Base-by-base conservation (phyloP, 2,797 vertebrate species). In the Labeo calbasu region DNA sequence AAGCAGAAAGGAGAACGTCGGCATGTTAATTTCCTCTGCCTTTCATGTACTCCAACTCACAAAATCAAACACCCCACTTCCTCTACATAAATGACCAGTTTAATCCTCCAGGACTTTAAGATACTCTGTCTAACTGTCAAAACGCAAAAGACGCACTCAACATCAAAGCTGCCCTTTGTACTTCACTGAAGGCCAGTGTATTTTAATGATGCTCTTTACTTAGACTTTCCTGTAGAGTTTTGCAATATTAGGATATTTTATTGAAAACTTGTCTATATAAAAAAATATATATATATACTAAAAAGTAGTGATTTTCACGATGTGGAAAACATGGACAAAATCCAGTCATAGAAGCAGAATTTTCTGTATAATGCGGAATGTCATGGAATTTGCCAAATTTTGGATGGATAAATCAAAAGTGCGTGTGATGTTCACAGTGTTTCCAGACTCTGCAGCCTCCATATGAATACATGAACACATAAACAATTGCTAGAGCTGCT, bases 11-110 rank as follows among this genome's bases (percentile, higher is more conserved):
- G 73, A 53, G 84, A 80, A 43, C 65, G 28, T 43, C 36, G 23
- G 15, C 79, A 87, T 87, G 75, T 83, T 79, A 89, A 86, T 87
- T 88, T 70, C 36, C 53, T 86, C 43, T 81, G 25, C 81, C 87
- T 88, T 93, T 94, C 84, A 92, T 92, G 91, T 87, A 66, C 79
- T 76, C 76, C 53, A 25, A 89, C 88, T 84, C 71, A 48, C 13
- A 86, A 84, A 87, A 92, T 73, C 40, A 87, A 46, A 84, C 75
- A 13, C 87, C 82, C 40, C 76, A 61, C 80, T n/a, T 57, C 83
- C 81, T 88, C 40, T 53, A 88, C 81, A 72, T 55, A 71, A 75
- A 65, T 66, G 5, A 21, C 81, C 51, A 3, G 13, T 23, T 79
- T 59, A 53, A 76, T 50, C 61, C 25, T 51, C 72, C 57, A 59